These are phyloP conservation scores for Syngnathus floridae DNA, from an alignment of 2,113 vertebrate species.

Conservation along the genomic window DNA sequence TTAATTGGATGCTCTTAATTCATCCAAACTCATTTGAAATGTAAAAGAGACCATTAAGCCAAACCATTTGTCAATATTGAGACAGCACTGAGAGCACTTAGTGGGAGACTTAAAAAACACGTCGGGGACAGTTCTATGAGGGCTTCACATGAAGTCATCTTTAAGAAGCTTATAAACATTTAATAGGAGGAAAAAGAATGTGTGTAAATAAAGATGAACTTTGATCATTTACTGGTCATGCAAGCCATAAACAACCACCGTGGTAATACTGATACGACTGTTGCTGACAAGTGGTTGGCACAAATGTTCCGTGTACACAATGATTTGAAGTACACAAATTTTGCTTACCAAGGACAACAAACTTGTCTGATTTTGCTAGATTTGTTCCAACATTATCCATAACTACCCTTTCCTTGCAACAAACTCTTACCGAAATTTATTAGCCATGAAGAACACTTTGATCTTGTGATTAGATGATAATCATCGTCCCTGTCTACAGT, in stretches of 20 bases:
- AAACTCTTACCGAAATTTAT: background rate
- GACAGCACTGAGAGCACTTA: slow-evolving; percentile 37
- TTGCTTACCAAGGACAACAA: background rate
- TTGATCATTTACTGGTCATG: background rate
- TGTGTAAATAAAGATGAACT: background rate
- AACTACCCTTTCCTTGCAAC: background rate
- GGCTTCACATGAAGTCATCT: slow-evolving; percentile 21
- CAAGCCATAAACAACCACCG: background rate
- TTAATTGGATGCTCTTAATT: slow-evolving; percentile 27
- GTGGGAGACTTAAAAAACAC: slow-evolving; percentile 22
- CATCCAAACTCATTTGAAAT: slow-evolving; percentile 34
- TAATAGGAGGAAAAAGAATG: background rate
- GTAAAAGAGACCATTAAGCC: slow-evolving; percentile 23
- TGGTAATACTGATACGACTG: background rate
- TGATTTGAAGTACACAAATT: background rate
- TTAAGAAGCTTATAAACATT: slow-evolving; percentile 4
- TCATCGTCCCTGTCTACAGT: background rate
- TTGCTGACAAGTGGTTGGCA: background rate
- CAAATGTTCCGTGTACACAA: background rate
- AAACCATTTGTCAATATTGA: slow-evolving; percentile 32
- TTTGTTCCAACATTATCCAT: background rate
- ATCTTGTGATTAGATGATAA: background rate
- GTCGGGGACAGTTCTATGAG: slow-evolving; percentile 12
- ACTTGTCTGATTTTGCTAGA: background rate
- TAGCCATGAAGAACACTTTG: background rate